Percentiles rank a stretch among this genome's conserved stretches.
These are phyloP conservation scores for Anguilla obscura DNA, from an alignment of 2,797 vertebrate genomes.

Conservation along the genomic window DNA sequence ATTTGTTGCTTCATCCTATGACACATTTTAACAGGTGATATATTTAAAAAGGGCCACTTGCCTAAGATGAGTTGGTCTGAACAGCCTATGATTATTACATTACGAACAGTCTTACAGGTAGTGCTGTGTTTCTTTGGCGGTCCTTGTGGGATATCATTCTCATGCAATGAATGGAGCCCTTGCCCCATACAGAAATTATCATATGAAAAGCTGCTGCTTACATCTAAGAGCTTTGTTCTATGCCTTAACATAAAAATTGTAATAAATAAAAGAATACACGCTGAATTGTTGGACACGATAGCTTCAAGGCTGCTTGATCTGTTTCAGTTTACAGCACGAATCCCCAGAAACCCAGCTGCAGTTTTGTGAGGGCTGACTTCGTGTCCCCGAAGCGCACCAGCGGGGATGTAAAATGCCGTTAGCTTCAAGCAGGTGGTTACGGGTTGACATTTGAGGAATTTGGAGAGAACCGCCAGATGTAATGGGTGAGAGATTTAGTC, in stretches of 20 bases:
- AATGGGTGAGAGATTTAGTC: neutral
- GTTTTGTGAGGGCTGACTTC: neutral
- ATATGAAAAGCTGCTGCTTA: neutral
- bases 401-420: neutral
- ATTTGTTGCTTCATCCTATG: neutral
- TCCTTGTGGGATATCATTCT: neutral
- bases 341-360: conserved; percentile 7
- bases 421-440: neutral
- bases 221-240: neutral
- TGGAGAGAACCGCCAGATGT: neutral
- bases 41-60: neutral
- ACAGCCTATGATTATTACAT: neutral
- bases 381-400: neutral
- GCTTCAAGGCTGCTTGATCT: neutral
- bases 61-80: neutral
- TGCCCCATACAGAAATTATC: neutral
- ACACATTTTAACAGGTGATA: neutral
- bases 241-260: neutral
- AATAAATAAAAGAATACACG: neutral
- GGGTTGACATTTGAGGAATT: neutral
- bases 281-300: neutral
- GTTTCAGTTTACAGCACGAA: neutral
- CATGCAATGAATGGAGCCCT: neutral
- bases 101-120: neutral
- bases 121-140: neutral